Conservation (phyloP, 2,888 invertebrate species). For the Griposia aprilina region DNA sequence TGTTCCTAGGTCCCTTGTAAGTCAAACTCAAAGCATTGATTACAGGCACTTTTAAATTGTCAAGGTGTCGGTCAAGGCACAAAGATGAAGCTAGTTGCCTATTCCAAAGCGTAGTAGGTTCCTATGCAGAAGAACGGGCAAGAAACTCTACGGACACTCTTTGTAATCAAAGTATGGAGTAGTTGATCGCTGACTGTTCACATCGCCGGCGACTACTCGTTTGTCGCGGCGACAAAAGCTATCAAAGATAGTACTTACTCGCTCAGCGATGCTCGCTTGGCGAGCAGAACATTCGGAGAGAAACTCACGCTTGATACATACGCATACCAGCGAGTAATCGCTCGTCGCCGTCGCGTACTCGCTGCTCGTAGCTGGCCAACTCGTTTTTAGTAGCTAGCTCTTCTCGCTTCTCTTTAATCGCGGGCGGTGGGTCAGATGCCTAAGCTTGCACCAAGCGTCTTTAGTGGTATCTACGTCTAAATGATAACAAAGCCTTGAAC, state of each 20-base stretch:
- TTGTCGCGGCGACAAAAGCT: not conserved
- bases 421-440: not conserved
- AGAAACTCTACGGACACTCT: no score
- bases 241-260: not conserved
- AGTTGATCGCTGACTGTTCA: no score
- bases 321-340: not conserved
- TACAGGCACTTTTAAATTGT: no score
- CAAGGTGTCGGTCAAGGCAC: no score
- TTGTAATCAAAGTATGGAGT: no score
- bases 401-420: not conserved
- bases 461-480: not conserved
- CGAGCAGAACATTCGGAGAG: not conserved
- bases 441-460: not conserved
- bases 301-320: not conserved
- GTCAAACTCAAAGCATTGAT: no score
- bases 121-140: no score
- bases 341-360: not conserved
- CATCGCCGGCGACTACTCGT: not conserved
- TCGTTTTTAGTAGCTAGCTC: not conserved
- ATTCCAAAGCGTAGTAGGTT: no score
- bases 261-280: not conserved
- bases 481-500: slow-evolving; percentile 1
- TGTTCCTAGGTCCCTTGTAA: no score
- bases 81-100: no score
- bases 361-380: not conserved